Evolutionary conservation across 2,888 invertebrate species (phyloP), one percentile per base, ranked within the genome.

Genomic region (Plebejus melissa): DNA sequence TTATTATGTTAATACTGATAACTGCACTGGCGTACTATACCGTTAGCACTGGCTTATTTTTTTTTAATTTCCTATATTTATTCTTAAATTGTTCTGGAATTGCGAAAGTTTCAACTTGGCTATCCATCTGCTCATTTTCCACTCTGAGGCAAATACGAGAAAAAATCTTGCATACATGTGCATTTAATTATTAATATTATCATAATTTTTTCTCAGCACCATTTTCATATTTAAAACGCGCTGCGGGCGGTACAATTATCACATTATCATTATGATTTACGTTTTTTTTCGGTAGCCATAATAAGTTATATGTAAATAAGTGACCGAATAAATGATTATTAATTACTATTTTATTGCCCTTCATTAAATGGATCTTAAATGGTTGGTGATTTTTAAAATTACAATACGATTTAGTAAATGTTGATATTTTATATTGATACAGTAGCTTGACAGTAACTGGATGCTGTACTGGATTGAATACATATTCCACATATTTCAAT

Each of bases 231-330:
- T 36, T 16, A 65, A 65, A 65, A 32, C 5, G 65, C 32, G 65
- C 65, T 9, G 16, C 65, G 32, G 65, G 65, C 4, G 65, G 65
- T 36, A 13, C 16, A 65, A 65, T 65, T 65, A 65, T 65, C 65
- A 65, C 32, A 65, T 60, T 60, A 60, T 60, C 60, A 60, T 65
- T 65, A 32, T 36, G 1, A 36, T 65, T 65, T 65, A 32, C 32
- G 32, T 65, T 65, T 65, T 32, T 32, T 58, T 16, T 65, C 16
- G 22, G 11, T 9, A 9, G 22, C 28, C 28, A 28, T 28, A 65
- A 65, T 65, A 65, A 65, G 4, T 65, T 22, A 65, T 22, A 65
- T 65, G 65, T 16, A 65, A 65, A 65, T 65, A 65, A 65, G 28
- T 28, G 1, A 16, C 32, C 11, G 65, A 36, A 65, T 65, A 32